Percentiles rank a stretch among this genome's conserved stretches.
phyloP scores from a whole-genome alignment of 92 coral and sea anemone species.

The Pocillopora grandis region DNA sequence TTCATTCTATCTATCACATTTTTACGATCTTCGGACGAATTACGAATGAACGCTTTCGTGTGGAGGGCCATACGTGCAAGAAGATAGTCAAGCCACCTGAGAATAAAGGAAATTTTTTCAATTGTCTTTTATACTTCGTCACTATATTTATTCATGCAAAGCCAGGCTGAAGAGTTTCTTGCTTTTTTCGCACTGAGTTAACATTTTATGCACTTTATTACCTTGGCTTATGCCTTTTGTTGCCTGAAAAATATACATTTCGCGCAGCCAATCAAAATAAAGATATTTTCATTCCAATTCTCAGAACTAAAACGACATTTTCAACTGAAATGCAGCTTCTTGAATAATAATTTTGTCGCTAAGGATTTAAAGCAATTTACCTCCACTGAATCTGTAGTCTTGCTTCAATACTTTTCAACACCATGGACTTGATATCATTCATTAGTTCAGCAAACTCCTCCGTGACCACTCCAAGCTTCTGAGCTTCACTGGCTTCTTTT shows the following conservation, averaged over 20 bases:
- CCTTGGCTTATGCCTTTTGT: background rate
- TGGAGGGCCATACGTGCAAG: slow-evolving; percentile 28
- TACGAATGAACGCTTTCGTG: slow-evolving; percentile 27
- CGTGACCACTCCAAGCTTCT: slow-evolving; percentile 14
- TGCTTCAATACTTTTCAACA: slow-evolving; percentile 36
- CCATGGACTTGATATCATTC: slow-evolving; percentile 33
- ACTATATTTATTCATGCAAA: background rate
- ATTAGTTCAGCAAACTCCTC: slow-evolving; percentile 34
- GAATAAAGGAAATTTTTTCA: background rate
- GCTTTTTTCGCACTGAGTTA: too few species aligned
- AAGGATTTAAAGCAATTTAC: background rate
- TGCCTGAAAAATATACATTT: too few species aligned
- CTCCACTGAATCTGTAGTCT: slow-evolving; percentile 43
- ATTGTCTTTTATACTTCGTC: background rate
- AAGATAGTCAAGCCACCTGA: slow-evolving; percentile 43
- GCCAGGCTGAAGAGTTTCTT: too few species aligned
- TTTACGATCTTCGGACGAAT: slow-evolving; percentile 27
- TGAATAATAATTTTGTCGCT: background rate
- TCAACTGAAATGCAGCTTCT: background rate
- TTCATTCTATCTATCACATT: background rate
- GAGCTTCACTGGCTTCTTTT: slow-evolving; percentile 23
- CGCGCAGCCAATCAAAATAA: too few species aligned
- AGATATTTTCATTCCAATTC: too few species aligned
- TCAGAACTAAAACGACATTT: too few species aligned
- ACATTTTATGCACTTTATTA: background rate